These are phyloP conservation scores for Diorhabda carinulata DNA, from an alignment of 1,140 invertebrate species.

Conservation along the genomic window DNA sequence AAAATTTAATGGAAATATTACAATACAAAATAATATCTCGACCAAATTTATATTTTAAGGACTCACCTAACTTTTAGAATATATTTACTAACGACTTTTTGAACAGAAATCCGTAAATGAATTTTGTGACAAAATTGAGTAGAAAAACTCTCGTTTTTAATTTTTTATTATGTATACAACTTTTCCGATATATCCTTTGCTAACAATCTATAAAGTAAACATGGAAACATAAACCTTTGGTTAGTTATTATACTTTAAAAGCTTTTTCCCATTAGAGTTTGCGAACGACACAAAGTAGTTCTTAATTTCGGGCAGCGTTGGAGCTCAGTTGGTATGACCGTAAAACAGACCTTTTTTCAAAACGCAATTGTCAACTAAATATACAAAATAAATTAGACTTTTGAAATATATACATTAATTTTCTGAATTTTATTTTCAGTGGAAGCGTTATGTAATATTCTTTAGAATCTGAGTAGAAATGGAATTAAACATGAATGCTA, in stretches of 20 bases:
- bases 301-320: neutral
- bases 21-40: no score
- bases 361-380: neutral
- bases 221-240: neutral
- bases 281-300: neutral
- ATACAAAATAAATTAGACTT: neutral
- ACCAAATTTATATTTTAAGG: no score
- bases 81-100: no score
- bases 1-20: no score
- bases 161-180: no score
- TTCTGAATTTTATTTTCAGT: neutral
- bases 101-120: no score
- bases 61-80: no score
- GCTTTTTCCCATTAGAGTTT: constrained; percentile 2
- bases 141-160: no score
- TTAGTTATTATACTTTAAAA: constrained; percentile 3
- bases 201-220: neutral
- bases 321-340: neutral
- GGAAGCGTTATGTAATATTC: neutral
- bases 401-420: neutral
- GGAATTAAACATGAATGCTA: no score
- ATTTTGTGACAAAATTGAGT: no score
- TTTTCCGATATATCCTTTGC: neutral
- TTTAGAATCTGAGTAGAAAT: no score
- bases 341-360: neutral